Base-by-base conservation (phyloP, 37 sponge, comb jelly and placozoan species). In the Corticium candelabrum region DNA sequence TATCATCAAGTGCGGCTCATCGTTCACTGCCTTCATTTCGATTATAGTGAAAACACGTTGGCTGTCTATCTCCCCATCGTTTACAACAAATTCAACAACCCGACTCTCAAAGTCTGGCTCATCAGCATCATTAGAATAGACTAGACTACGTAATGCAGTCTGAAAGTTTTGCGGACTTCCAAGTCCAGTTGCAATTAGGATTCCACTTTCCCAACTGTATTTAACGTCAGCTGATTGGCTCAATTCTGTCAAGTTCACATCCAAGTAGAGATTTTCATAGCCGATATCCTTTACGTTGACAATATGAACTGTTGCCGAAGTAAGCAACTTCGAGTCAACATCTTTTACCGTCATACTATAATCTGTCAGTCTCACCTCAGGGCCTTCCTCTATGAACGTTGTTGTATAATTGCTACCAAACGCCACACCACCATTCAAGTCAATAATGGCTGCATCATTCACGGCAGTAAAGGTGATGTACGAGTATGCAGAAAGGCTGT, bases 381-480 rank as follows among this genome's bases (percentile, higher is more conserved):
- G 40, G 0, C 85, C 91, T 41, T 94, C 89, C 68, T 94, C 95
- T 2, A 74, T 82, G 57, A 86, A 94, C 7, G 31, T 7, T 30
- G 82, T 77, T 3, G 40, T 84, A 69, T 57, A 87, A 37, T 87
- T 78, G 0, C 43, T 40, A 1, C 75, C 75, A 0, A 50, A 80
- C 11, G 79, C 68, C 15, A 3, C 41, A 0, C 80, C 77, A n/a
- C 91, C 91, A 82, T 90, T 94, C 38, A 94, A 79, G 37, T 94
- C 95, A 0, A 94, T 35, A 2, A 90, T 81, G 11, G 95, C 89
- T 37, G 91, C 78, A 76, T 94, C 95, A 79, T 94, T 94, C 41
- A 94, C 91, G 0, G 95, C 82, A 0, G 85, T 74, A 69, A 94
- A 94, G 0, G 89, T 90, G 32, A 94, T 70, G 0, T 75, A 32